phyloP scores from a whole-genome alignment of 2,797 vertebrate genomes.

The Ibycter americanus region DNA sequence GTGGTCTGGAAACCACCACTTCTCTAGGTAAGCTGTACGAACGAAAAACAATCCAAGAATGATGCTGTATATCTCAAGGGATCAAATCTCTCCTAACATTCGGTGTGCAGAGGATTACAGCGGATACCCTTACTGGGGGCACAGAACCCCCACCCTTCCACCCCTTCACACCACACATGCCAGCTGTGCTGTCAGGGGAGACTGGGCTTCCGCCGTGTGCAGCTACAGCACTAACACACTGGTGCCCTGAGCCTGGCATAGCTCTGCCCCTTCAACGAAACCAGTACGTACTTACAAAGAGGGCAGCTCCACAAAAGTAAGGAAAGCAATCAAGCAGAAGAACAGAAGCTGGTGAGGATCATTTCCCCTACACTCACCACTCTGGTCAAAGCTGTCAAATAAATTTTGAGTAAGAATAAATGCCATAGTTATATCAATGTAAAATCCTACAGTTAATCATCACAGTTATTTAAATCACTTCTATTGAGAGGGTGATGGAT shows the following conservation, averaged over 20 bases:
- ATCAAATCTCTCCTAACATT: background rate
- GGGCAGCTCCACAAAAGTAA: background rate
- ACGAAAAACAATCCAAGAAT: background rate
- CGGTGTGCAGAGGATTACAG: background rate
- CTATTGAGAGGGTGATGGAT: background rate
- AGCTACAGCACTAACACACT: background rate
- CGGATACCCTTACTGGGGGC: background rate
- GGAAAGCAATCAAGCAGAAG: background rate
- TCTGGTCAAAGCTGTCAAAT: background rate
- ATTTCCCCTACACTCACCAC: background rate
- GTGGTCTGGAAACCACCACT: background rate
- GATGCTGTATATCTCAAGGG: background rate
- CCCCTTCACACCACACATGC: accelerated
- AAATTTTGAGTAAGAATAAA: background rate
- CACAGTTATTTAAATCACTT: background rate
- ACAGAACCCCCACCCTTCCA: background rate
- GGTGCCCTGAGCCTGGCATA: background rate
- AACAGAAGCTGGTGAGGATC: background rate
- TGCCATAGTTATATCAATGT: background rate
- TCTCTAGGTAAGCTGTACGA: background rate
- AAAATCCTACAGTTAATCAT: background rate
- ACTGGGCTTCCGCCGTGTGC: background rate
- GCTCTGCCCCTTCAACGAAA: background rate
- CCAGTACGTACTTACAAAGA: background rate
- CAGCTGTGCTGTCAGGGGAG: accelerated